Conservation (phyloP, 2,797 vertebrate genomes). For the Poeciliopsis turneri region DNA sequence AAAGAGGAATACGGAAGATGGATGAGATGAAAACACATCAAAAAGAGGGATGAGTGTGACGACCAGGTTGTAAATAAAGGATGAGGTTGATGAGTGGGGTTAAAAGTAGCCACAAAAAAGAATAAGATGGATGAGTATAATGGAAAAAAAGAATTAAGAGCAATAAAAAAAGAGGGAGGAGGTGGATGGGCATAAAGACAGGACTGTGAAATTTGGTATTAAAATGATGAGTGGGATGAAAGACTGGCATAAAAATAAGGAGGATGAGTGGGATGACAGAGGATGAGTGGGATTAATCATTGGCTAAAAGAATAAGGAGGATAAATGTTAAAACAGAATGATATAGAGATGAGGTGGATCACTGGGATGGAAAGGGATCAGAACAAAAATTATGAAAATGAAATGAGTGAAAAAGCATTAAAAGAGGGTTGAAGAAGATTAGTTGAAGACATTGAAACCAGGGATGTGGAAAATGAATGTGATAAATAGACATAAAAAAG, state of each 20-base stretch:
- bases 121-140: background rate
- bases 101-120: background rate
- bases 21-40: background rate
- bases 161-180: background rate
- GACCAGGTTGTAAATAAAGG: background rate
- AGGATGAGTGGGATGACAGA: background rate
- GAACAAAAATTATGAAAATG: background rate
- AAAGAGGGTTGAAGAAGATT: background rate
- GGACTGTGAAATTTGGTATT: background rate
- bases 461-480: background rate
- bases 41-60: background rate
- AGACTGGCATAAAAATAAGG: too few relatives aligned
- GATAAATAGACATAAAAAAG: background rate
- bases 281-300: background rate
- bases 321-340: background rate
- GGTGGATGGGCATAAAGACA: background rate
- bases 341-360: background rate
- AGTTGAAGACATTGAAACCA: background rate
- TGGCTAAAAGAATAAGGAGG: background rate
- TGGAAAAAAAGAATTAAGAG: background rate
- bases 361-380: background rate
- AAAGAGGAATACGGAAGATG: background rate
- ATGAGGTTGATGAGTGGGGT: background rate
- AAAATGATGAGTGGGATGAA: background rate
- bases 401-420: background rate